Conservation (phyloP, 2,797 vertebrate genomes). For the Acanthis flammea region DNA sequence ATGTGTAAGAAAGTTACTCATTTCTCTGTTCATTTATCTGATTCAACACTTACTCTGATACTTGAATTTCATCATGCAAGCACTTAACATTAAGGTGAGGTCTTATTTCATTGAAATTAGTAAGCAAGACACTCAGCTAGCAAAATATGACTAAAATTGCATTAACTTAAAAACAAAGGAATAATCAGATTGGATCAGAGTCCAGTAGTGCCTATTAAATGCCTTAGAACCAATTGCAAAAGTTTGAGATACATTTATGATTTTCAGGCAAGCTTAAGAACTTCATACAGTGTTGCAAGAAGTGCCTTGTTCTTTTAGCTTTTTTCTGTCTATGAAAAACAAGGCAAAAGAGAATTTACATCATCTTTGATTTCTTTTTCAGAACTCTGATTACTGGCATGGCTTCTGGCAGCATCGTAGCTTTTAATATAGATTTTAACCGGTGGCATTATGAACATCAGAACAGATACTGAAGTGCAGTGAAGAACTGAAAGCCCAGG, state of each 20-base stretch:
- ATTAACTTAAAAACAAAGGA: neutral
- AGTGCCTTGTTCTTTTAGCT: neutral
- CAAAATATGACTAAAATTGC: neutral
- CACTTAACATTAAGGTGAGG: neutral
- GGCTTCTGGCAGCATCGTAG: slow-evolving; percentile 98
- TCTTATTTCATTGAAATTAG: neutral
- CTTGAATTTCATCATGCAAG: neutral
- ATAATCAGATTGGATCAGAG: neutral
- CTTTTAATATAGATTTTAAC: slow-evolving; percentile 99
- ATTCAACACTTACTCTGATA: neutral
- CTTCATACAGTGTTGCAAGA: neutral
- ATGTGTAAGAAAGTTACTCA: neutral
- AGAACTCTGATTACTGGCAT: slow-evolving; percentile 98
- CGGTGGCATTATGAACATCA: slow-evolving; percentile 99
- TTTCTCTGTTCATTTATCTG: neutral
- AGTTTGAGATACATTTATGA: neutral
- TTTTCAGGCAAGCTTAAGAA: neutral
- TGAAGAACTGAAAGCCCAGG: slow-evolving; percentile 70
- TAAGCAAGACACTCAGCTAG: neutral
- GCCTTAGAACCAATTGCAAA: neutral
- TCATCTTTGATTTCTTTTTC: slow-evolving; percentile 41
- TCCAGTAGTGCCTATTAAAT: neutral
- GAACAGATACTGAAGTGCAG: slow-evolving; percentile 87
- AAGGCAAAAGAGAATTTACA: neutral
- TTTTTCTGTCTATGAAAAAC: neutral